Percentiles rank a stretch among this genome's conserved stretches.
Conservation (phyloP, 2,797 vertebrate species). For the Neostethus bicornis region DNA sequence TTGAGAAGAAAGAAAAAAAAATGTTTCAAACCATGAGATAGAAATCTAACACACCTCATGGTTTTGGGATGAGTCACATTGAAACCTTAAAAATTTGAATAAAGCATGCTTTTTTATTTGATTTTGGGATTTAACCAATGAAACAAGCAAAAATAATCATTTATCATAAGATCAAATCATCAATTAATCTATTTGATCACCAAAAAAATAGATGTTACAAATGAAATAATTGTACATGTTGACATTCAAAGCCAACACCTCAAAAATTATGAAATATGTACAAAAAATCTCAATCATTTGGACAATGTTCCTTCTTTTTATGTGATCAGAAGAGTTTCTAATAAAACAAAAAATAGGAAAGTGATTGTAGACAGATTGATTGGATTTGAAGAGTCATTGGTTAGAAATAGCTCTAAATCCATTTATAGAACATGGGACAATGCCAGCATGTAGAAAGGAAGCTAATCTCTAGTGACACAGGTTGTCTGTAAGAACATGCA, state of each 20-base stretch:
- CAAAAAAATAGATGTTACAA: background rate
- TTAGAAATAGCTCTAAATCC: conserved; percentile 1
- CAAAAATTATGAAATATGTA: conserved; percentile 13
- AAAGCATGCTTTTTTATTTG: too few relatives aligned
- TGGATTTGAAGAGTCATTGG: background rate
- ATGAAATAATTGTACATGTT: background rate
- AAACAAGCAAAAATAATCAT: too few relatives aligned
- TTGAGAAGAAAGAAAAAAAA: too few relatives aligned
- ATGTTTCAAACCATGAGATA: too few relatives aligned
- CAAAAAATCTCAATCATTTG: conserved; percentile 23
- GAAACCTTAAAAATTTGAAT: too few relatives aligned
- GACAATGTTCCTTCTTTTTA: conserved; percentile 12
- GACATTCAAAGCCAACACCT: background rate
- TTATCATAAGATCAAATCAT: too few relatives aligned
- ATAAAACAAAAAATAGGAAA: background rate
- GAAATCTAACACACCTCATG: too few relatives aligned
- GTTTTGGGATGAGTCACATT: too few relatives aligned
- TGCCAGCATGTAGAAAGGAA: background rate
- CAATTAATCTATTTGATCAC: too few relatives aligned
- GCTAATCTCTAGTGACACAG: background rate
- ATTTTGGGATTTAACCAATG: too few relatives aligned
- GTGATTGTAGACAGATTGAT: background rate
- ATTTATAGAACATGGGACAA: background rate
- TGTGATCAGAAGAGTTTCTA: background rate
- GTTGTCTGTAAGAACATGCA: background rate